A percentile compares a stretch with the other conserved stretches of the same genome.
These are phyloP conservation scores for Charadrius vociferus DNA, from an alignment of 2,113 vertebrate genomes.

Conservation along the genomic window DNA sequence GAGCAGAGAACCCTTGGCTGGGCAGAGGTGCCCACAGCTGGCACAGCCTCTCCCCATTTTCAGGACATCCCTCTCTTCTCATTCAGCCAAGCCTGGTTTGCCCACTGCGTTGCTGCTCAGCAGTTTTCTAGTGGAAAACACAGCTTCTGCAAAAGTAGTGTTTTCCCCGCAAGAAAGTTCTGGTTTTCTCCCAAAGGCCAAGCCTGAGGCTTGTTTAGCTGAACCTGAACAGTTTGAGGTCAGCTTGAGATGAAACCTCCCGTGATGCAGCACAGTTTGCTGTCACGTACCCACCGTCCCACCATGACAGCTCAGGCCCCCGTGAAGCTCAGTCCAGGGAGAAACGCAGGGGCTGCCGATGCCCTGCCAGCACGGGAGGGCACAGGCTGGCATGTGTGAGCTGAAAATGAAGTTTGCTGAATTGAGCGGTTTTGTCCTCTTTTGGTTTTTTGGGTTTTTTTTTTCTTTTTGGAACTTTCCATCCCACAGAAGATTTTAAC, in stretches of 20 bases:
- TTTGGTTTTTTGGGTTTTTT: neutral
- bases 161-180: neutral
- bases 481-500: neutral
- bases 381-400: accelerated
- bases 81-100: neutral
- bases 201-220: neutral
- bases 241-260: neutral
- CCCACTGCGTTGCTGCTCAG: neutral
- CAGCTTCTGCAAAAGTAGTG: neutral
- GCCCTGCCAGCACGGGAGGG: neutral
- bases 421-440: neutral
- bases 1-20: neutral
- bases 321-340: neutral
- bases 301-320: neutral
- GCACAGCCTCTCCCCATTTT: neutral
- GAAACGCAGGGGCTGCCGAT: neutral
- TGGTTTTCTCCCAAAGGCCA: neutral
- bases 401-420: neutral
- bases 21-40: neutral
- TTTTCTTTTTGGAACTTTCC: neutral
- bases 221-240: neutral
- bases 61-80: neutral
- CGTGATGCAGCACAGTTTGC: neutral
- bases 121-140: neutral
- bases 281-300: accelerated